phyloP scores from a whole-genome alignment of 2,797 vertebrate species.

The Alcedo quadribrachys region DNA sequence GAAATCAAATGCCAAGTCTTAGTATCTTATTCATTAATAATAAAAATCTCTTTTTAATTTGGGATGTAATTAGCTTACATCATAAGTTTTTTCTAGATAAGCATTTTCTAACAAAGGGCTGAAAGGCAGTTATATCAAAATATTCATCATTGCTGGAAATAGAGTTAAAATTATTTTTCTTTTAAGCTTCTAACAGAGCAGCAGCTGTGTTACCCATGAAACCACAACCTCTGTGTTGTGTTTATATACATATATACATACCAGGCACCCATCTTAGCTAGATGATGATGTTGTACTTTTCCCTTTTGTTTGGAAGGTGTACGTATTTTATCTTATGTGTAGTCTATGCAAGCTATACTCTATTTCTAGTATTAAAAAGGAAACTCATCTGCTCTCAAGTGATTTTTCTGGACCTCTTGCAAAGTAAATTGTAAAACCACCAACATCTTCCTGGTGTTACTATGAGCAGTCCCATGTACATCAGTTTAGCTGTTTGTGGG shows the following conservation, averaged over 20 bases:
- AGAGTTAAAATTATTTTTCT: background rate
- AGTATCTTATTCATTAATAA: background rate
- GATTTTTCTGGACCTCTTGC: background rate
- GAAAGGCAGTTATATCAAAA: background rate
- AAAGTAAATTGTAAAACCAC: background rate
- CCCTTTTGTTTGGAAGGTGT: background rate
- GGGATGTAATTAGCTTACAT: background rate
- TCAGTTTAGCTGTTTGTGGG: background rate
- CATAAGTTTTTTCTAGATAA: background rate
- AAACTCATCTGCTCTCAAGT: background rate
- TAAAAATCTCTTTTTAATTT: background rate
- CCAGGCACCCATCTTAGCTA: background rate
- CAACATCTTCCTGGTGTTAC: background rate
- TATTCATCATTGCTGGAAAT: background rate
- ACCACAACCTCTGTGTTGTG: fast-evolving
- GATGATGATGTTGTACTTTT: background rate
- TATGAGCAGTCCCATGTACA: background rate
- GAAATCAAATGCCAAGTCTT: background rate
- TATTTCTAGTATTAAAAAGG: background rate
- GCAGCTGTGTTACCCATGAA: background rate
- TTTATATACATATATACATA: background rate
- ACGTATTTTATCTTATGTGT: fast-evolving
- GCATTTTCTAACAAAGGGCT: background rate
- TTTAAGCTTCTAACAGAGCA: background rate
- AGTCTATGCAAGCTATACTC: background rate